These are phyloP conservation scores for Hippotragus niger DNA, from an alignment of 2,113 vertebrate species.

Conservation along the genomic window DNA sequence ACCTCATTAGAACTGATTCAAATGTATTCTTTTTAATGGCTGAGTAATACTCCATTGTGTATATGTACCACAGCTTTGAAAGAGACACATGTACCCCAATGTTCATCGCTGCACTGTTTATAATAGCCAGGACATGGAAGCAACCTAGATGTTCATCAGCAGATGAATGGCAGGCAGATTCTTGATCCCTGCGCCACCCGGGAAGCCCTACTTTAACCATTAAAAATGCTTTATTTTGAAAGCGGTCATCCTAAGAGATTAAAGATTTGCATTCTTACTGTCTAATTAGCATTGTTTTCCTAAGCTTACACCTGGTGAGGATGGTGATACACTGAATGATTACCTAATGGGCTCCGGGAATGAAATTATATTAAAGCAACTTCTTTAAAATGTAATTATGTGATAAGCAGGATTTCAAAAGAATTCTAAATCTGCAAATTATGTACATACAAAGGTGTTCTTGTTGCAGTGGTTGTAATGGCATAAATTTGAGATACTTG, in stretches of 20 bases:
- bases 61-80: too few species aligned
- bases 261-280: not conserved
- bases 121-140: too few species aligned
- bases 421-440: not conserved
- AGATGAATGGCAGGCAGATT: not conserved
- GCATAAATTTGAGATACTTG: not conserved
- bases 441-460: not conserved
- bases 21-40: too few species aligned
- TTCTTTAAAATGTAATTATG: not conserved
- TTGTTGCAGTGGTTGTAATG: not conserved
- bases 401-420: not conserved
- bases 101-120: too few species aligned
- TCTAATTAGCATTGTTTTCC: not conserved
- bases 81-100: too few species aligned
- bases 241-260: not conserved
- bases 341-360: not conserved
- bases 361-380: not conserved
- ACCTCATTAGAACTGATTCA: too few species aligned
- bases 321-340: not conserved
- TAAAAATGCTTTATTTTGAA: conserved; percentile 30
- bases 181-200: not conserved
- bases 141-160: too few species aligned
- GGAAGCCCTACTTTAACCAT: not conserved
- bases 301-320: not conserved
- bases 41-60: too few species aligned